phyloP scores from a whole-genome alignment of 92 coral and sea anemone genomes.

The Ricordea florida region DNA sequence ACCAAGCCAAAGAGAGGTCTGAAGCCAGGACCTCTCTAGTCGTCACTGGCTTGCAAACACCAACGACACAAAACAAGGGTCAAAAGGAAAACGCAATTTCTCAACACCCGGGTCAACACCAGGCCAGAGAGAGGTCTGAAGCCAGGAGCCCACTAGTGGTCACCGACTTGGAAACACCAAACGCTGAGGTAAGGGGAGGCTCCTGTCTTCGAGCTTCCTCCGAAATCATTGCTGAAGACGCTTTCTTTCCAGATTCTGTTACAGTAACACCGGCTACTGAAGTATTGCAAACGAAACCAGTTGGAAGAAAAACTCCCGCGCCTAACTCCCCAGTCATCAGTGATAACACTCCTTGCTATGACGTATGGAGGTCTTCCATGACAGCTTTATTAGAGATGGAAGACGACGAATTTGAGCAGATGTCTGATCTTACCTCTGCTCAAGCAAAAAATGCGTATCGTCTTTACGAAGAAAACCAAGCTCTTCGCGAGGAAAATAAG shows the following conservation, averaged over 20 bases:
- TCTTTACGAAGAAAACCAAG: conserved; percentile 23
- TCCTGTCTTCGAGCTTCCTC: neutral
- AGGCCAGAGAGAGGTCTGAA: neutral
- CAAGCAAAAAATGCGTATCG: neutral
- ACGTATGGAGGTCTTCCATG: conserved; percentile 12
- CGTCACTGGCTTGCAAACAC: conserved; percentile 6
- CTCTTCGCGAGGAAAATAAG: conserved; percentile 1
- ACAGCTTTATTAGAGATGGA: conserved; percentile 6
- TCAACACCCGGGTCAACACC: neutral
- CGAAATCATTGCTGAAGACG: conserved; percentile 1
- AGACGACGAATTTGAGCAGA: conserved; percentile 2
- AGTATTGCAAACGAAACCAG: neutral
- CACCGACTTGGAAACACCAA: conserved; percentile 1
- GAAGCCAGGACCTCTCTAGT: neutral
- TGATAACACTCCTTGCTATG: neutral
- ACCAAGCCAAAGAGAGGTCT: neutral
- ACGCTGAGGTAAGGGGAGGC: neutral
- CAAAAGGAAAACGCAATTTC: conserved; percentile 3
- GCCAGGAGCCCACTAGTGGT: neutral
- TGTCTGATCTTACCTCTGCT: neutral
- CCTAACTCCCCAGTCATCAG: neutral
- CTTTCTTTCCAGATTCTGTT: neutral
- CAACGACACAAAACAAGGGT: neutral
- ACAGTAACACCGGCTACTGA: neutral
- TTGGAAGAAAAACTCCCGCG: too few species aligned